These are phyloP conservation scores for Chaetura pelagica DNA, from an alignment of 2,113 vertebrate species.

Conservation along the genomic window DNA sequence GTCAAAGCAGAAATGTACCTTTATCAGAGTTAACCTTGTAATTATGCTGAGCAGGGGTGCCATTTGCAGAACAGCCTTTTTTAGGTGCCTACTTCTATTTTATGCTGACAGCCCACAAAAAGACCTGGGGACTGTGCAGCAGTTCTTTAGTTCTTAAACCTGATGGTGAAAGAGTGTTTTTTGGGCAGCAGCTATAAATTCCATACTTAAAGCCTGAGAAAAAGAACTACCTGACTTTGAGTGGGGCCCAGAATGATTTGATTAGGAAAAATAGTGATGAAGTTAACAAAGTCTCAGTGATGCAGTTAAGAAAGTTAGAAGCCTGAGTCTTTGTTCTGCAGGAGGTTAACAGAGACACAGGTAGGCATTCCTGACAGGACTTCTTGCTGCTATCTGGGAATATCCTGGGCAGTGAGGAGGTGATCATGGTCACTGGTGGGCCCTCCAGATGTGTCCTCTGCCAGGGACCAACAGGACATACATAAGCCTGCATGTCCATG, in stretches of 20 bases:
- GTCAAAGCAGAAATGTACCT: rapidly evolving
- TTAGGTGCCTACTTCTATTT: background rate
- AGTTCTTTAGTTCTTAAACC: background rate
- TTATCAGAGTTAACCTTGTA: background rate
- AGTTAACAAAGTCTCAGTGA: background rate
- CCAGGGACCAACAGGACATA: background rate
- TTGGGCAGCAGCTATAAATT: background rate
- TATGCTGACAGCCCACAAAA: background rate
- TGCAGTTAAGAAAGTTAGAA: too few relatives aligned
- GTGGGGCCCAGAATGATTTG: background rate
- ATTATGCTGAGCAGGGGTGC: background rate
- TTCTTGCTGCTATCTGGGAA: background rate
- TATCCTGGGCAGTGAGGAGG: background rate
- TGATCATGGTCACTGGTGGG: background rate
- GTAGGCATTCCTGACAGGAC: background rate
- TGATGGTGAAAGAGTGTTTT: background rate
- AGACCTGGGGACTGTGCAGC: background rate
- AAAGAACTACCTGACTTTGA: background rate
- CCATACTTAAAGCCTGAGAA: background rate
- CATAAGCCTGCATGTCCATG: rapidly evolving
- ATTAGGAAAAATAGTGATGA: background rate
- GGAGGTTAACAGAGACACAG: background rate
- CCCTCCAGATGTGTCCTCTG: too few relatives aligned
- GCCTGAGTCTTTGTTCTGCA: rapidly evolving
- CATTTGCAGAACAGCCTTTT: background rate